Percentiles rank a stretch among this genome's conserved stretches.
phyloP scores from a whole-genome alignment of 2,888 invertebrate genomes.

The Hemistola chrysoprasaria region DNA sequence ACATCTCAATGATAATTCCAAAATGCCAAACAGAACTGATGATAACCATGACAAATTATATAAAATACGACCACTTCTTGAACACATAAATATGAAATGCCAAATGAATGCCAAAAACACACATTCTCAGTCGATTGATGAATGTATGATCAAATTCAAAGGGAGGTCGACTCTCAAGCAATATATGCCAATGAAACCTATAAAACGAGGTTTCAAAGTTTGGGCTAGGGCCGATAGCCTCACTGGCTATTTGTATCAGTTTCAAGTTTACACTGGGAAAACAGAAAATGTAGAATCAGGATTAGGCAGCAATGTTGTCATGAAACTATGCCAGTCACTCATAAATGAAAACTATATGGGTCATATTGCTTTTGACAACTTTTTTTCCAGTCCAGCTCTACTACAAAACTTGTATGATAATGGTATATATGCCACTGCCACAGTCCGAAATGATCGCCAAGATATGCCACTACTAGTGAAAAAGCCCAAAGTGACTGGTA shows the following conservation, averaged over 20 bases:
- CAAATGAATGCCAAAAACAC: conserved; percentile 20
- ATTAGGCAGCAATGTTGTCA: conserved; percentile 25
- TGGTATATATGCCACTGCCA: conserved; percentile 6
- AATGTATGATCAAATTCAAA: conserved; percentile 9
- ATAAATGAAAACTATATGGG: conserved; percentile 6
- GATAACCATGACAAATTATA: conserved; percentile 8
- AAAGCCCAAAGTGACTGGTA: conserved; percentile 20
- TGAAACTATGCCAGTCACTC: conserved; percentile 13
- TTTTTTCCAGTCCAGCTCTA: conserved; percentile 13
- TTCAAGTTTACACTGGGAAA: conserved; percentile 29
- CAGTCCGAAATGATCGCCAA: conserved; percentile 14
- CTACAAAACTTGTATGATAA: conserved; percentile 18
- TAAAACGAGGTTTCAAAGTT: conserved; percentile 31
- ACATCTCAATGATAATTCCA: conserved; percentile 13
- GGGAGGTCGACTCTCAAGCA: conserved; percentile 23
- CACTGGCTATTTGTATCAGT: conserved; percentile 29
- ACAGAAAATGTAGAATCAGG: conserved; percentile 16
- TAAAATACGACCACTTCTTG: conserved; percentile 6
- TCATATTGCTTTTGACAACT: conserved; percentile 28
- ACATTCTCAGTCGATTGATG: conserved; percentile 15
- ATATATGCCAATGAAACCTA: conserved; percentile 29
- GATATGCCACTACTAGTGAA: conserved; percentile 18
- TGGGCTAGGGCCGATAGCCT: conserved; percentile 26
- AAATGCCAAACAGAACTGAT: background rate
- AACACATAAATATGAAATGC: conserved; percentile 1